Percentiles rank a stretch among this genome's conserved stretches.
Conservation (phyloP, 2,888 invertebrate species). For the Schizotus pectinicornis region DNA sequence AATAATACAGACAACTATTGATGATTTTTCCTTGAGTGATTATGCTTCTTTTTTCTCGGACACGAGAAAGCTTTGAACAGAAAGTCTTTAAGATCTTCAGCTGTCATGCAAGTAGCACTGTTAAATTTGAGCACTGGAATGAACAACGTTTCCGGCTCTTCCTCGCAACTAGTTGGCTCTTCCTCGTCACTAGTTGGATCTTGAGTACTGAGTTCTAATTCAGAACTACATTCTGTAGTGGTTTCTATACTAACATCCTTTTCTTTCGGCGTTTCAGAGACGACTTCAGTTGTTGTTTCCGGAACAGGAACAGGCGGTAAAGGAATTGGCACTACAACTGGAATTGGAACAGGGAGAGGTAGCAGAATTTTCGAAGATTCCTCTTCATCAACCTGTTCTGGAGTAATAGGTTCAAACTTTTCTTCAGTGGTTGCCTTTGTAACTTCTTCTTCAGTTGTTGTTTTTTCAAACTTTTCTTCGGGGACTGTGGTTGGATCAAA, state of each 20-base stretch:
- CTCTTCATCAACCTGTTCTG: not conserved
- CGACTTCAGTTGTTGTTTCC: constrained; percentile 6
- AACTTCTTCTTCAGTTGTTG: not conserved
- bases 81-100: constrained; percentile 36
- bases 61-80: constrained; percentile 31
- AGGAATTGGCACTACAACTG: not conserved
- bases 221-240: no score
- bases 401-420: no score
- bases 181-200: constrained; percentile 13
- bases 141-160: constrained; percentile 30
- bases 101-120: constrained; percentile 29
- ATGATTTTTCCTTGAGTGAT: no score
- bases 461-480: not conserved
- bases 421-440: not conserved
- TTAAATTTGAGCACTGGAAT: constrained; percentile 39
- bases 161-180: constrained; percentile 1
- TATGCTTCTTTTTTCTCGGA: not conserved
- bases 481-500: not conserved
- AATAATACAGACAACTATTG: no score
- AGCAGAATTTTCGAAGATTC: not conserved
- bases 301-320: constrained; percentile 1
- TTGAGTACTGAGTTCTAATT: constrained; percentile 1
- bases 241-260: constrained; percentile 6
- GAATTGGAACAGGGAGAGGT: not conserved
- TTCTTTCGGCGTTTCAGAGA: constrained; percentile 5